phyloP scores from a whole-genome alignment of 2,888 invertebrate genomes.

The Petrolisthes cinctipes region DNA sequence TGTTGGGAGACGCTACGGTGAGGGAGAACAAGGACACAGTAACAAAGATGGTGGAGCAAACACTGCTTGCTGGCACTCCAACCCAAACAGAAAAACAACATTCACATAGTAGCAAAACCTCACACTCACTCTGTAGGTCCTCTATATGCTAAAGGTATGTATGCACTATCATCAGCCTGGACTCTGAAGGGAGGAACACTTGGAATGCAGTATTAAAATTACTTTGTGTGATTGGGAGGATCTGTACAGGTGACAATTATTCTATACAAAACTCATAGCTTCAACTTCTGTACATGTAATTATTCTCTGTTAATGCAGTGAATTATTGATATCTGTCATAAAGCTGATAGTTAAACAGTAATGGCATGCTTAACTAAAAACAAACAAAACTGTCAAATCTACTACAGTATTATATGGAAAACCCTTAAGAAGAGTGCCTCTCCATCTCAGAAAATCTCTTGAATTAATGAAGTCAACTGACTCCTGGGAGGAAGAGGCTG shows the following conservation, averaged over 20 bases:
- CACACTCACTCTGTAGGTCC: slow-evolving; percentile 37
- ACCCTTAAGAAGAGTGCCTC: slow-evolving; percentile 38
- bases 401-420: slow-evolving; percentile 11
- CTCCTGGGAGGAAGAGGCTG: slow-evolving; percentile 28
- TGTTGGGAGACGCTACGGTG: slow-evolving; percentile 55
- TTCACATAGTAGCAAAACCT: slow-evolving; percentile 52
- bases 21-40: slow-evolving; percentile 48
- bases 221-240: slow-evolving; percentile 20
- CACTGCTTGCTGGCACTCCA: slow-evolving; percentile 20
- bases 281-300: slow-evolving; percentile 56
- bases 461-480: background rate
- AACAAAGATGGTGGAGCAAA: slow-evolving; percentile 34
- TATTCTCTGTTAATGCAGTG: slow-evolving; percentile 31
- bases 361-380: slow-evolving; percentile 20
- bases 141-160: slow-evolving; percentile 32
- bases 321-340: slow-evolving; percentile 32
- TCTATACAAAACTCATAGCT: slow-evolving; percentile 46
- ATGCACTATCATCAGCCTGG: slow-evolving; percentile 51
- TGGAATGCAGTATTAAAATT: slow-evolving; percentile 55
- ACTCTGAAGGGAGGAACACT: slow-evolving; percentile 52
- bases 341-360: slow-evolving; percentile 27
- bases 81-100: slow-evolving; percentile 53
- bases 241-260: slow-evolving; percentile 50
- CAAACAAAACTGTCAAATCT: slow-evolving; percentile 2
- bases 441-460: slow-evolving; percentile 33